phyloP scores from a whole-genome alignment of 2,113 vertebrate species.

The Daubentonia madagascariensis region DNA sequence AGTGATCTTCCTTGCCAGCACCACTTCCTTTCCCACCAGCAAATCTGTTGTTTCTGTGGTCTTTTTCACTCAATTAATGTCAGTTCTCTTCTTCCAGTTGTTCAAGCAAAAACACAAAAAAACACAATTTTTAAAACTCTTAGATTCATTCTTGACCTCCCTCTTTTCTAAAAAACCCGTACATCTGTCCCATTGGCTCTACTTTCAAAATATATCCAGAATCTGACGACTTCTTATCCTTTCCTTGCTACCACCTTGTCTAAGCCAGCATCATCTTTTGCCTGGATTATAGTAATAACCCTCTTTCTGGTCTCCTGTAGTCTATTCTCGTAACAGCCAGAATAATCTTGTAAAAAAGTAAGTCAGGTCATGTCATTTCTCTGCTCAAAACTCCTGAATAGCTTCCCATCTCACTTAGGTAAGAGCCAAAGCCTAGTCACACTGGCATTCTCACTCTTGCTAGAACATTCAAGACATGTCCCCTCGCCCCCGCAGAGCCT shows the following conservation, averaged over 20 bases:
- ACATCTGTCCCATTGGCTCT: neutral
- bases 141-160: neutral
- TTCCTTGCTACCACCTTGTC: neutral
- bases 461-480: neutral
- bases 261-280: constrained; percentile 18
- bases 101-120: neutral
- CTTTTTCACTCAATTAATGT: neutral
- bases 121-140: neutral
- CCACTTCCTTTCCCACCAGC: neutral
- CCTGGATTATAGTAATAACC: neutral
- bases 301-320: neutral
- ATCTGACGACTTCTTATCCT: neutral
- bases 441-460: neutral
- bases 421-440: neutral
- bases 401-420: neutral
- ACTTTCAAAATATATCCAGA: neutral
- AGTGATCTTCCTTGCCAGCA: neutral
- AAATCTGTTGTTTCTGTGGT: neutral
- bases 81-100: neutral
- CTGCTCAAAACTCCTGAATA: constrained; percentile 25
- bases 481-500: neutral
- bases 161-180: neutral
- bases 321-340: neutral
- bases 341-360: constrained; percentile 16
- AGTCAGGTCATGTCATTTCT: constrained; percentile 5